Evolutionary conservation across 2,797 vertebrate species (phyloP).

Genomic region (Halcyon leucocephala): DNA sequence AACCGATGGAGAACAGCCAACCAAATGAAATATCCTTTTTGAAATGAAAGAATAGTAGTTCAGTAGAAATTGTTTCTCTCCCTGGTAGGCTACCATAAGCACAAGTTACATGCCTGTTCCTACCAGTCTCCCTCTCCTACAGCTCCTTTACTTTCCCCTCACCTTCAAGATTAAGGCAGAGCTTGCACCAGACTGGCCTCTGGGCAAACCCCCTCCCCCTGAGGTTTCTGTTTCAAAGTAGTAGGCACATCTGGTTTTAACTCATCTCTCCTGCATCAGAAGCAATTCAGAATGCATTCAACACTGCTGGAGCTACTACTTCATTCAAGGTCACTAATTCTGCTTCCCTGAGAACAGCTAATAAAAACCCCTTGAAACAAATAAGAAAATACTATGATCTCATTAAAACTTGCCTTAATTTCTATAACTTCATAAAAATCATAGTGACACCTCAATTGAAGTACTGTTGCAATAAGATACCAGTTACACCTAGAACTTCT

Average conservation of each 20-base stretch:
- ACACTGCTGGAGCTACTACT: background rate
- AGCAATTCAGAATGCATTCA: background rate
- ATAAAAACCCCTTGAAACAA: background rate
- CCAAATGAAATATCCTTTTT: background rate
- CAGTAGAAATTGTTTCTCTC: background rate
- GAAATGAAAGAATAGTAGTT: background rate
- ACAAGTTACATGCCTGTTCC: background rate
- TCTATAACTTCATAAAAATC: background rate
- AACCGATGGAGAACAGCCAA: background rate
- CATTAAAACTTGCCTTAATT: background rate
- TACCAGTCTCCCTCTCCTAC: background rate
- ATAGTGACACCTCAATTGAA: background rate
- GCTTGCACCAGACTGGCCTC: background rate
- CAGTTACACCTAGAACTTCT: background rate
- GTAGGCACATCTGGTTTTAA: rapidly evolving
- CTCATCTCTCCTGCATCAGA: background rate
- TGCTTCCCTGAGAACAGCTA: background rate
- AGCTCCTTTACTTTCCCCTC: background rate
- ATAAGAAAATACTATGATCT: background rate
- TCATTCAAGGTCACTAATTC: background rate
- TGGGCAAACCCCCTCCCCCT: background rate
- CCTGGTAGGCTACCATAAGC: background rate
- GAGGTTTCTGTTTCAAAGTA: background rate
- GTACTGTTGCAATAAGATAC: background rate
- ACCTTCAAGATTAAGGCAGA: background rate